Evolutionary conservation across 2,797 vertebrate species (phyloP).

Genomic region (Toxotes lorentzi): DNA sequence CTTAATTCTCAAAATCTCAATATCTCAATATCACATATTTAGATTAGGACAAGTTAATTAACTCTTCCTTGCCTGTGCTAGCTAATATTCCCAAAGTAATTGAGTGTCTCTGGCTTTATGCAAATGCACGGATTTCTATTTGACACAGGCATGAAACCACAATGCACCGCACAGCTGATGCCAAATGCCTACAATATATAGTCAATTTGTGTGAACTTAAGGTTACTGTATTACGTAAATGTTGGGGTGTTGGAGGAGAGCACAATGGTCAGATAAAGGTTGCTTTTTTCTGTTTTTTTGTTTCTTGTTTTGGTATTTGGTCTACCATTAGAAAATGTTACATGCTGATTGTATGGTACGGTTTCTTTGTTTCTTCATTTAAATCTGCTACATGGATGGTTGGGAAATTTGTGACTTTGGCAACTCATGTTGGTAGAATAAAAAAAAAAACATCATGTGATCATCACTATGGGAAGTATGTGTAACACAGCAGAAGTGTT

Average conservation of each 20-base stretch:
- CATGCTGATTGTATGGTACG: too few relatives aligned
- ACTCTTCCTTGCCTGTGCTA: background rate
- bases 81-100: background rate
- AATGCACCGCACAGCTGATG: background rate
- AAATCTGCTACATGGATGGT: background rate
- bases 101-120: background rate
- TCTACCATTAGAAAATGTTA: too few relatives aligned
- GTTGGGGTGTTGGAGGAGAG: background rate
- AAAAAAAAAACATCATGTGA: too few relatives aligned
- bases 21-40: slow-evolving; percentile 7
- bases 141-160: background rate
- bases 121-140: background rate
- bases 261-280: too few relatives aligned
- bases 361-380: too few relatives aligned
- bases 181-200: too few relatives aligned
- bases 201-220: background rate
- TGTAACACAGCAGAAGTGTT: too few relatives aligned
- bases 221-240: background rate
- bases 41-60: background rate
- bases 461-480: too few relatives aligned
- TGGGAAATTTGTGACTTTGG: background rate
- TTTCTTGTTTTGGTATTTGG: too few relatives aligned
- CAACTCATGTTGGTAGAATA: background rate
- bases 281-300: too few relatives aligned
- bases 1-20: background rate